phyloP scores from a whole-genome alignment of 2,113 vertebrate genomes.

The Plotosus lineatus region DNA sequence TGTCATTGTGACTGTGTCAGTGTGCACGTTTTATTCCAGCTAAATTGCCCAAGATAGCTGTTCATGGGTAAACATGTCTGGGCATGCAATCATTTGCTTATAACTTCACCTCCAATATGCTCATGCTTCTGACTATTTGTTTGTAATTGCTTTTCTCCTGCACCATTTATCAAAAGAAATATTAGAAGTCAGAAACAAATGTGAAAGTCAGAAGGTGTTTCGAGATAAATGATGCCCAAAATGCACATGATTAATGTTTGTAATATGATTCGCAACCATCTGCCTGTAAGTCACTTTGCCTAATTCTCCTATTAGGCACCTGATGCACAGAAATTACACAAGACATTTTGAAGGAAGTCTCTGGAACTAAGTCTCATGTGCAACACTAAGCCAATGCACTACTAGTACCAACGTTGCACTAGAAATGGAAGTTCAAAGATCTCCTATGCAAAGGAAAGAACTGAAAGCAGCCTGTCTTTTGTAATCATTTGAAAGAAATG shows the following conservation, averaged over 20 bases:
- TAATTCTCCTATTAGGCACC: conserved; percentile 44
- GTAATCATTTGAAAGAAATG: conserved; percentile 31
- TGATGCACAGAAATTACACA: conserved; percentile 36
- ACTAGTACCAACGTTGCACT: not conserved
- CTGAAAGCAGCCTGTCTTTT: conserved; percentile 26
- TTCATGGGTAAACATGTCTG: conserved; percentile 12
- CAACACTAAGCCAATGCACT: conserved; percentile 22
- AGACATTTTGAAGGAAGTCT: conserved; percentile 25
- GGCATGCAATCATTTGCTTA: not conserved
- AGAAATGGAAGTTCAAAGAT: not conserved
- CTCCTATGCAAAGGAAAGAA: not conserved
- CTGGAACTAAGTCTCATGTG: not conserved
- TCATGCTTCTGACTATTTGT: conserved; percentile 4
- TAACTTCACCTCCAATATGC: not conserved
- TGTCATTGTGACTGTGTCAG: not conserved
- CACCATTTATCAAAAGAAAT: not conserved
- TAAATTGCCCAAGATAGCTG: not conserved
- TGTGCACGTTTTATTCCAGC: not conserved
- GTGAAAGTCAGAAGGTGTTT: conserved; percentile 13
- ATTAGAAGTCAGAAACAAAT: conserved; percentile 7
- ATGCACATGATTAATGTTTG: conserved; percentile 39
- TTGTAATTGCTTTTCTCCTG: conserved; percentile 15
- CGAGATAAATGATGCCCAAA: conserved; percentile 26
- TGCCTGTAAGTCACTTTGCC: conserved; percentile 36
- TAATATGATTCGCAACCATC: conserved; percentile 29